These are phyloP conservation scores for Oxyruncus cristatus DNA, from an alignment of 2,113 vertebrate genomes.

Conservation along the genomic window DNA sequence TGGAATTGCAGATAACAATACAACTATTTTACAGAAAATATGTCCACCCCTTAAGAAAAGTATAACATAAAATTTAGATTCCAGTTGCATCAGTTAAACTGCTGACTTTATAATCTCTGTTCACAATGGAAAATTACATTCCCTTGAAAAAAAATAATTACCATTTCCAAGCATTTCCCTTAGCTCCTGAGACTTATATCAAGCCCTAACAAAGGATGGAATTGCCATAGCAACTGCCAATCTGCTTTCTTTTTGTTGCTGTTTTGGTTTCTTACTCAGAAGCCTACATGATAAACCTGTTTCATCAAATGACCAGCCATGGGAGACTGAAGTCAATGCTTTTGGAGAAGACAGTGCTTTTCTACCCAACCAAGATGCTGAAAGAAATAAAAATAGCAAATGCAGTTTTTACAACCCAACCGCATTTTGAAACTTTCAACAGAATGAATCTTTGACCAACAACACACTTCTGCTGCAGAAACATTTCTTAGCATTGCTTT, in stretches of 20 bases:
- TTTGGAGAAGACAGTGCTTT: background rate
- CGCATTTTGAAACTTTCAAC: background rate
- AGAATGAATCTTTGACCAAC: background rate
- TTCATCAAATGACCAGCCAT: background rate
- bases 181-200: conserved; percentile 1
- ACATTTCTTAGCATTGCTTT: background rate
- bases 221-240: conserved; percentile 63
- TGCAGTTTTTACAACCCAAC: background rate
- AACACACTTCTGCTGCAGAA: background rate
- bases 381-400: background rate
- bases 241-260: conserved; percentile 23
- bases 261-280: conserved; percentile 30
- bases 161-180: conserved; percentile 1
- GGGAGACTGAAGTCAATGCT: background rate
- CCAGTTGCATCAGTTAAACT: background rate
- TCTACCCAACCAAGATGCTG: background rate
- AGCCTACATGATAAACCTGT: background rate
- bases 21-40: background rate
- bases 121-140: conserved; percentile 43
- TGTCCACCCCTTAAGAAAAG: background rate
- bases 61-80: background rate
- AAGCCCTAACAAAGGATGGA: background rate
- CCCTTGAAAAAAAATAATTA: conserved; percentile 9
- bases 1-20: background rate
- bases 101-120: conserved; percentile 6